These are phyloP conservation scores for Cryptocephalus primarius DNA, from an alignment of 2,888 invertebrate genomes.

Conservation along the genomic window DNA sequence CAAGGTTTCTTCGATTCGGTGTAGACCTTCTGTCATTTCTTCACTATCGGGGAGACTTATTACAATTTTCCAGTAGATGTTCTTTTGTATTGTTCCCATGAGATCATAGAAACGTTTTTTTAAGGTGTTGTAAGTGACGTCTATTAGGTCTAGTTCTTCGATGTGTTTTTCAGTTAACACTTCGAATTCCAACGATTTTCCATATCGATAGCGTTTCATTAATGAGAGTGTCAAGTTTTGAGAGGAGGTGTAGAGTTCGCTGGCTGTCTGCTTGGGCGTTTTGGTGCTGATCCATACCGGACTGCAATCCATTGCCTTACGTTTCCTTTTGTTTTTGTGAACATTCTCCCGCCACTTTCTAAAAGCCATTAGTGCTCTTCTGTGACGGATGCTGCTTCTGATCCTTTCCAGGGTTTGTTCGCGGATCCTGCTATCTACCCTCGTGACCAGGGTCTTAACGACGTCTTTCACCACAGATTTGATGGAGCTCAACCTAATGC, in stretches of 20 bases:
- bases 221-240: slow-evolving; percentile 38
- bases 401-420: slow-evolving; percentile 33
- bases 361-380: slow-evolving; percentile 34
- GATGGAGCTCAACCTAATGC: slow-evolving; percentile 5
- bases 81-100: slow-evolving; percentile 20
- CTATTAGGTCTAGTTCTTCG: slow-evolving; percentile 21
- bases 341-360: slow-evolving; percentile 38
- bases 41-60: slow-evolving; percentile 44
- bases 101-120: slow-evolving; percentile 20
- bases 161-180: slow-evolving; percentile 11
- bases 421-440: slow-evolving; percentile 30
- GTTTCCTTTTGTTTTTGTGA: slow-evolving; percentile 35
- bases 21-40: slow-evolving; percentile 14
- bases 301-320: slow-evolving; percentile 42
- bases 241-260: slow-evolving; percentile 35
- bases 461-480: slow-evolving; percentile 24
- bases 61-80: slow-evolving; percentile 51
- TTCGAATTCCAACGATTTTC: slow-evolving; percentile 25
- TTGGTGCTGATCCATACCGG: slow-evolving; percentile 44
- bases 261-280: slow-evolving; percentile 34
- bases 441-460: slow-evolving; percentile 28
- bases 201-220: slow-evolving; percentile 41
- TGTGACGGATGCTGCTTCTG: slow-evolving; percentile 28
- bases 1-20: slow-evolving; percentile 17
- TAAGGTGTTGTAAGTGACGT: slow-evolving; percentile 22